Base-by-base conservation (phyloP, 2,888 invertebrate species). In the Metellina segmentata region DNA sequence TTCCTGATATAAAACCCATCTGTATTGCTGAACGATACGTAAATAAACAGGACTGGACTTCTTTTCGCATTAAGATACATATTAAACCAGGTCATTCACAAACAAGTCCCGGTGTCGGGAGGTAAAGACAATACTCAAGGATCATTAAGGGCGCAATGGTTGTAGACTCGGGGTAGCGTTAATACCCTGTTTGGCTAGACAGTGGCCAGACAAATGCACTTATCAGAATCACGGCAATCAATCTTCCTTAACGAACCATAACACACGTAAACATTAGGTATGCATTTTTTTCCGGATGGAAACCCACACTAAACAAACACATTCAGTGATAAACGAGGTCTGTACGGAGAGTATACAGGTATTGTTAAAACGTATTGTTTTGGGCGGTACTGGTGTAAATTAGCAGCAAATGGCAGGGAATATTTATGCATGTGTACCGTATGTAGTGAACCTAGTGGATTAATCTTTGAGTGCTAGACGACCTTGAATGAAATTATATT, bases 261-360 rank as follows among this genome's bases (percentile, higher is more conserved):
- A 52, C 74, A 34, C 74, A 75, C n/a, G 74, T 85, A 85, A 85
- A 72, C 72, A 85, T 53, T 74, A 48, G 20, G 74, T 53, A 74
- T 74, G 74, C 74, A 85, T 74, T 74, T 53, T 9, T 53, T 70
- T 72, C 20, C 13, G 20, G 34, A 34, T 34, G 34, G 4, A 34
- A 34, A 34, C 34, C 34, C 34, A 4, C 4, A 34, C 4, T 34
- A 34, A 34, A 34, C 34, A 34, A 34, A 34, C 34, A 34, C 34
- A 34, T 34, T 34, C 34, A 34, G 34, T 34, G 34, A 34, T 34
- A 34, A 2, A 34, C 4, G 34, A 34, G 34, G 34, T 34, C 34
- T 34, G 34, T 4, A 34, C 34, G 34, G 34, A 34, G 34, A 34
- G 34, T 34, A 34, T 34, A 34, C 34, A 34, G 34, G 34, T 34